Evolutionary conservation across 2,113 vertebrate genomes (phyloP).

Genomic region (Chascanopsetta lugubris): DNA sequence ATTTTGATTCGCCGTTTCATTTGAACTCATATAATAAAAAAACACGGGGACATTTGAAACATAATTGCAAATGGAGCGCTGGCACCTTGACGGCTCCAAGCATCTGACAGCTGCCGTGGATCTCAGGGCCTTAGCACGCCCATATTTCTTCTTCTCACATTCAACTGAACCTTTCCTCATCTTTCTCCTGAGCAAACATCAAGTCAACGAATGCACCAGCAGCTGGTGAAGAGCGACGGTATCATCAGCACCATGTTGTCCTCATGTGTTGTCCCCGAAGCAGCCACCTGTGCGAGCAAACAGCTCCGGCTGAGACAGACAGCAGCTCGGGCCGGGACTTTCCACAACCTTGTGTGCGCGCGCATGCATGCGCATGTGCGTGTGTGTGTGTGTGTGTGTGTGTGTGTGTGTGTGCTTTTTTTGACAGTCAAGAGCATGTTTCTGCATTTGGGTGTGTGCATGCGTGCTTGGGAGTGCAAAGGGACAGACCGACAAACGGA

Average conservation of each 20-base stretch:
- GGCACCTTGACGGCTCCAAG: background rate
- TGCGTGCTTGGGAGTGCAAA: conserved; percentile 37
- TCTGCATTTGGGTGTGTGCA: conserved; percentile 44
- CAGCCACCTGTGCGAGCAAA: conserved; percentile 55
- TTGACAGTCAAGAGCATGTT: conserved; percentile 35
- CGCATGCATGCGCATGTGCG: background rate
- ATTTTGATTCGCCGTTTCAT: too few relatives aligned
- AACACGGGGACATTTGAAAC: too few relatives aligned
- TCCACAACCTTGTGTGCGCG: conserved; percentile 44
- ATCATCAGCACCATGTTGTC: conserved; percentile 23
- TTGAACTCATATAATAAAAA: too few relatives aligned
- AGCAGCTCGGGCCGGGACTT: conserved; percentile 70
- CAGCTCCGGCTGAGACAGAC: conserved; percentile 46
- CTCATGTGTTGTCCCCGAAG: conserved; percentile 14
- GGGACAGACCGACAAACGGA: conserved; percentile 33
- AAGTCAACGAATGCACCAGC: background rate
- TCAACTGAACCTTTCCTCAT: background rate
- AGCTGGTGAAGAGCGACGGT: background rate
- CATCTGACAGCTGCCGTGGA: background rate
- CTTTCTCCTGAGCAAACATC: background rate
- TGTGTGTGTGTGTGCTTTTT: too few relatives aligned
- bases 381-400: background rate
- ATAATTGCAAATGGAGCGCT: background rate
- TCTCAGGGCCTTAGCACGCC: background rate
- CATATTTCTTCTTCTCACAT: background rate